Evolutionary conservation across 2,888 invertebrate genomes (phyloP), one percentile per base, ranked within the genome.

Genomic region (Chymomyza procnemis): DNA sequence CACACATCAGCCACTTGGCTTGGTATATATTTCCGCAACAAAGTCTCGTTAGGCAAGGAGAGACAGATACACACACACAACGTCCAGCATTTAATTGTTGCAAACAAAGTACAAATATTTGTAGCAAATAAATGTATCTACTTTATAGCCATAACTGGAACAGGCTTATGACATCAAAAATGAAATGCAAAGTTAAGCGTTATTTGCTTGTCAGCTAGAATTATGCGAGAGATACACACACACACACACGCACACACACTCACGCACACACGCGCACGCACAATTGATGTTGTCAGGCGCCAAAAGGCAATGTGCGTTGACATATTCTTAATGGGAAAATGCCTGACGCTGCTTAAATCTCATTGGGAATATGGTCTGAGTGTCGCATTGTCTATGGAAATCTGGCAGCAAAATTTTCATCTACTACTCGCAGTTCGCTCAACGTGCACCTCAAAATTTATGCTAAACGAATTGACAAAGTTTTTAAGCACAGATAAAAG

Each of bases 121-220:
- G 12, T 9, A 41, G 12, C 12, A 12, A 41, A 41, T 41, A 14
- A 41, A 41, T 12, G 34, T 41, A 41, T 41, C 34, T 41, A 41
- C 12, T 16, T 50, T 56, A 70, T 41, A 41, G 12, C 12, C 34
- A 41, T 41, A 41, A 41, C 34, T 41, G 34, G 6, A 34, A 34
- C 8, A 9, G 34, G 34, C 34, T 4, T 34, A 34, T 34, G 34
- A 9, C 34, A 34, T 76, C 74, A 81, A 69, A 80, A 78, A 70
- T 67, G 60, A 80, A 79, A 65, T 62, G 60, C 30, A 64, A 60
- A 64, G 50, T 58, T 67, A 66, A 72, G 73, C 66, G 64, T 74
- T 81, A 61, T 52, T 64, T 58, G 12, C 56, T 8, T 34, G 34
- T 41, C 34, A 58, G 56, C 47, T 58, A 55, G 57, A 64, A 64